These are phyloP conservation scores for Sesia apiformis DNA, from an alignment of 2,888 invertebrate genomes.

Conservation along the genomic window DNA sequence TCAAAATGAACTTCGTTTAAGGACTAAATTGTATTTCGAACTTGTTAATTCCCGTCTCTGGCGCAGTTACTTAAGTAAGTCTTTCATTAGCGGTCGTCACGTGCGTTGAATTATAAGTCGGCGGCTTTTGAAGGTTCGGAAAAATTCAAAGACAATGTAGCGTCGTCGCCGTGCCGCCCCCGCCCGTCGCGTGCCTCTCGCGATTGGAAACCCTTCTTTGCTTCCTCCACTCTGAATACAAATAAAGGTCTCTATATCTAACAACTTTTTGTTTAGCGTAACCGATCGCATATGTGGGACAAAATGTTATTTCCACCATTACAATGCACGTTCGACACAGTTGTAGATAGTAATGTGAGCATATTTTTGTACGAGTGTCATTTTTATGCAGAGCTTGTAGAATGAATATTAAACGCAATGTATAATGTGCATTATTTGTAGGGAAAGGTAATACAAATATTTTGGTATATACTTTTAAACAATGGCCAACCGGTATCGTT, in stretches of 20 bases:
- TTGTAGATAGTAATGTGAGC: too few species aligned
- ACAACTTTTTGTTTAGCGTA: conserved; percentile 28
- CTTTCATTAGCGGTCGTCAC: conserved; percentile 68
- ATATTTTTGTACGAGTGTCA: too few species aligned
- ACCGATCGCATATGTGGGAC: conserved; percentile 21
- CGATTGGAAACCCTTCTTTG: conserved; percentile 34
- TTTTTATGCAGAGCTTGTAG: too few species aligned
- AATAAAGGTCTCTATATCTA: conserved; percentile 21
- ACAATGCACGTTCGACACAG: too few species aligned
- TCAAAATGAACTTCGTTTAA: conserved; percentile 64
- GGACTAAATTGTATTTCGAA: conserved; percentile 66
- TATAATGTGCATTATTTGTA: too few species aligned
- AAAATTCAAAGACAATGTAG: conserved; percentile 50
- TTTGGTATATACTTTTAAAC: too few species aligned
- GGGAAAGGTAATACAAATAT: too few species aligned
- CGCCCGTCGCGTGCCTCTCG: conserved; percentile 7
- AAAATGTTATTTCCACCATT: neutral
- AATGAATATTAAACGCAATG: too few species aligned
- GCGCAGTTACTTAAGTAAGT: conserved; percentile 64
- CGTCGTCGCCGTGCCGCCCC: conserved; percentile 6
- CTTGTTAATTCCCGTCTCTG: conserved; percentile 64
- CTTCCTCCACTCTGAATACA: conserved; percentile 30
- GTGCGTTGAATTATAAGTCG: conserved; percentile 57
- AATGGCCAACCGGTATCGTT: too few species aligned
- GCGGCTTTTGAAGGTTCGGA: conserved; percentile 37